Evolutionary conservation across 2,888 invertebrate species (phyloP), one percentile per base, ranked within the genome.

Genomic region (Gortyna flavago): DNA sequence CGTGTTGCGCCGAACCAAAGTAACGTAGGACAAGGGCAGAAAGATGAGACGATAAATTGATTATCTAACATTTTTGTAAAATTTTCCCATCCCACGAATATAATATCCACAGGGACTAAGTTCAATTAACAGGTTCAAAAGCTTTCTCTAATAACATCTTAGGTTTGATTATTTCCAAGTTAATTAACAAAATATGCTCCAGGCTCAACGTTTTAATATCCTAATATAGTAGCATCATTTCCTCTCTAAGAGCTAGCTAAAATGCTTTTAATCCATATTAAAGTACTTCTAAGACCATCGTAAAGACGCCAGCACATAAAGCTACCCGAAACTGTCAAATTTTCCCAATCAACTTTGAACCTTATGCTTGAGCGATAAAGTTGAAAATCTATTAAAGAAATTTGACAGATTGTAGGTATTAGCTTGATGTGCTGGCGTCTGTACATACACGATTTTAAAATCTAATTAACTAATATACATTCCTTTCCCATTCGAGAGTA

Each of bases 241-340:
- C 29, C 57, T 25, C 72, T 38, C 32, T 81, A 67, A 67, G 35
- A 72, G 70, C 70, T 48, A 54, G 70, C 75, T 41, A 64, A 81
- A 71, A 41, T 11, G 70, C 29, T 59, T 72, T 73, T 83, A 78
- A 81, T 79, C 48, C 61, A 66, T 48, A 73, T 67, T 57, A 70
- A 57, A 83, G 41, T 65, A 67, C 61, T 72, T 41, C 3, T 29
- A 41, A 51, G 62, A 71, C 16, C 57, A 2, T 51, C 62, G 75
- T n/a, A n/a, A n/a, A n/a, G n/a, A n/a, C n/a, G n/a, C n/a, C n/a
- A n/a, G n/a, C n/a, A n/a, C n/a, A n/a, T n/a, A n/a, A n/a, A n/a
- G n/a, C n/a, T n/a, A n/a, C n/a, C n/a, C n/a, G n/a, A n/a, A n/a
- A n/a, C n/a, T n/a, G n/a, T n/a, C n/a, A n/a, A n/a, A n/a, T n/a